These are phyloP conservation scores for Galeopsomyia nigrocyanea DNA, from an alignment of 2,888 invertebrate species.

Conservation along the genomic window DNA sequence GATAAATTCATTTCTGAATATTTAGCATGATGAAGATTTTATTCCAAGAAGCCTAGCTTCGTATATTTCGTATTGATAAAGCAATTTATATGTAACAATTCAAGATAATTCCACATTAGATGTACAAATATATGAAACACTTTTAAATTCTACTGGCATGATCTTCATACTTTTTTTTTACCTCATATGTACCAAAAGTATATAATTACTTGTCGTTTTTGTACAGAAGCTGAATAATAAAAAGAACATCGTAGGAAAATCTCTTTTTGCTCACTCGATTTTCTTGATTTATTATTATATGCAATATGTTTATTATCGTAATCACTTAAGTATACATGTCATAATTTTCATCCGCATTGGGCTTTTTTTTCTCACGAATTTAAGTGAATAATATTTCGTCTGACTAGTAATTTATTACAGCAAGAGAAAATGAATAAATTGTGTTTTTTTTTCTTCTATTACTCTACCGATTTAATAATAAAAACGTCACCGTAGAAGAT, in stretches of 20 bases:
- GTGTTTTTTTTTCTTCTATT: slow-evolving; percentile 6
- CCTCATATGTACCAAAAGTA: slow-evolving; percentile 31
- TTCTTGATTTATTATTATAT: slow-evolving; percentile 30
- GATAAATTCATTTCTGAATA: slow-evolving; percentile 26
- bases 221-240: slow-evolving; percentile 41
- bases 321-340: slow-evolving; percentile 43
- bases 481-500: slow-evolving; percentile 25
- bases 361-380: slow-evolving; percentile 29
- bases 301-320: slow-evolving; percentile 42
- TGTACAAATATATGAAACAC: slow-evolving; percentile 46
- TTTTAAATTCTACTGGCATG: slow-evolving; percentile 41
- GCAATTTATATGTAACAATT: slow-evolving; percentile 40
- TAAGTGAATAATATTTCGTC: slow-evolving; percentile 20
- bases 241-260: slow-evolving; percentile 40
- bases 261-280: slow-evolving; percentile 33
- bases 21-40: slow-evolving; percentile 35
- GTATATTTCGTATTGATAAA: slow-evolving; percentile 34
- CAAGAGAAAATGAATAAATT: slow-evolving; percentile 28
- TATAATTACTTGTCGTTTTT: slow-evolving; percentile 35
- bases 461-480: slow-evolving; percentile 36
- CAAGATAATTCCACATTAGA: slow-evolving; percentile 34
- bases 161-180: slow-evolving; percentile 31
- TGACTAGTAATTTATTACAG: slow-evolving; percentile 47
- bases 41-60: slow-evolving; percentile 39
- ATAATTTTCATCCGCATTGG: slow-evolving; percentile 27